phyloP scores from a whole-genome alignment of 1,140 invertebrate species.

The Nylanderia fulva region DNA sequence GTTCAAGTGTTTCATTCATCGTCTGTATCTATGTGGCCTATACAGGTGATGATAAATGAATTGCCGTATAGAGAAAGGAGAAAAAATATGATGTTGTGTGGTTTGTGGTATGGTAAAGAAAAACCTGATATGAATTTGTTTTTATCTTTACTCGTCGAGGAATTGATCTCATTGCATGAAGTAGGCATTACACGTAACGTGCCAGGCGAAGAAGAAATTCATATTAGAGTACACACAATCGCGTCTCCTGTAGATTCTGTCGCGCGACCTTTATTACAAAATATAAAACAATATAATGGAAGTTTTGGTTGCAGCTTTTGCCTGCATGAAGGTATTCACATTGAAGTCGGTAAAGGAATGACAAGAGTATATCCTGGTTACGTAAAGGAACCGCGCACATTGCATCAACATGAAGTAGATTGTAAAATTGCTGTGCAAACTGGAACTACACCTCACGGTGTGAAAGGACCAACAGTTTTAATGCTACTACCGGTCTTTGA shows the following conservation, averaged over 20 bases:
- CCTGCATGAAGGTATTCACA: constrained; percentile 14
- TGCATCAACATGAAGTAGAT: constrained; percentile 17
- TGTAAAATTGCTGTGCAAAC: constrained; percentile 18
- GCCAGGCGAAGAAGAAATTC: background rate
- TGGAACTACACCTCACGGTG: constrained; percentile 17
- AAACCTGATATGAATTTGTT: constrained; percentile 20
- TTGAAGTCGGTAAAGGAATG: constrained; percentile 24
- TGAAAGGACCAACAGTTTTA: constrained; percentile 1
- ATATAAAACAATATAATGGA: constrained; percentile 21
- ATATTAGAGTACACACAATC: constrained; percentile 4
- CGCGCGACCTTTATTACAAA: constrained; percentile 7
- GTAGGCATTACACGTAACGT: constrained; percentile 14
- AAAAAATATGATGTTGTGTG: constrained; percentile 6
- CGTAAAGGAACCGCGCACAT: constrained; percentile 6
- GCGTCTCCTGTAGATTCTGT: constrained; percentile 21
- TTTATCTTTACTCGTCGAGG: constrained; percentile 13
- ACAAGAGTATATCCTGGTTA: constrained; percentile 22
- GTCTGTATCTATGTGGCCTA: constrained; percentile 8
- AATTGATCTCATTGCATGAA: background rate
- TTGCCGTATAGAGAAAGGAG: constrained; percentile 6
- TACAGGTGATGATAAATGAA: background rate
- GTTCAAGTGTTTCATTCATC: background rate
- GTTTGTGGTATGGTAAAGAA: constrained; percentile 17
- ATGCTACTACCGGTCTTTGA: constrained; percentile 7
- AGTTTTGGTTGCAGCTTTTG: constrained; percentile 22